Base-by-base conservation (phyloP, 37 sponge, comb jelly and placozoan species). In the Aplysina aerophoba region DNA sequence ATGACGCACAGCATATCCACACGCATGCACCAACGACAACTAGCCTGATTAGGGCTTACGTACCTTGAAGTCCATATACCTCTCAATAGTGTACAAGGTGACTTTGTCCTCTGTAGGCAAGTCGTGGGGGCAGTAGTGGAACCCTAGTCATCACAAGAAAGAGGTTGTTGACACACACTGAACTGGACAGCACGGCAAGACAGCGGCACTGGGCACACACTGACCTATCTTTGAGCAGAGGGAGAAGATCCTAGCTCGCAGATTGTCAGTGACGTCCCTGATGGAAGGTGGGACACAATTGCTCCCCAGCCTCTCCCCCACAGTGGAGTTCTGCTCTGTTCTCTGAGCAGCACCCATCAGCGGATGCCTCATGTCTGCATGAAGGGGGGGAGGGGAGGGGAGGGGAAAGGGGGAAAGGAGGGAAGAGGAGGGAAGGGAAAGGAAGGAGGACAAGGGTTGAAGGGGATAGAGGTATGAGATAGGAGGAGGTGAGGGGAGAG, bases 171-270 rank as follows among this genome's bases (percentile, higher is more conserved):
- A 15, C 16, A 74, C 39, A 34, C 66, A 28, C 79, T 16, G 28
- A 53, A 19, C 31, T 35, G 38, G 15, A 41, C 41, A 21, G 12
- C 33, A 34, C 22, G 21, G 21, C 21, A 41, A 40, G 25, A 28
- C 5, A 22, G 8, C 37, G 1, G 62, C 15, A 30, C 11, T 6
- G 62, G 19, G 35, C 59, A 22, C 12, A 15, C 13, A 37, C 75
- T 36, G 19, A 88, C 95, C 98, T 35, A 98, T 85, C 73, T 91
- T 92, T 81, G 84, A 90, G 69, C 91, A 93, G 73, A 99, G 83
- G 58, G 94, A 87, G 72, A 93, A 99, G 13, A 99, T 93, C 87
- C 96, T 99, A 31, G 97, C 99, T 85, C 99, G 84, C 90, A 99
- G 91, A 87, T 99, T 99, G 53, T 93, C 97, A 31, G 88, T 89